Evolutionary conservation across 2,888 invertebrate genomes (phyloP).

Genomic region (Tenthredo scrophulariae): DNA sequence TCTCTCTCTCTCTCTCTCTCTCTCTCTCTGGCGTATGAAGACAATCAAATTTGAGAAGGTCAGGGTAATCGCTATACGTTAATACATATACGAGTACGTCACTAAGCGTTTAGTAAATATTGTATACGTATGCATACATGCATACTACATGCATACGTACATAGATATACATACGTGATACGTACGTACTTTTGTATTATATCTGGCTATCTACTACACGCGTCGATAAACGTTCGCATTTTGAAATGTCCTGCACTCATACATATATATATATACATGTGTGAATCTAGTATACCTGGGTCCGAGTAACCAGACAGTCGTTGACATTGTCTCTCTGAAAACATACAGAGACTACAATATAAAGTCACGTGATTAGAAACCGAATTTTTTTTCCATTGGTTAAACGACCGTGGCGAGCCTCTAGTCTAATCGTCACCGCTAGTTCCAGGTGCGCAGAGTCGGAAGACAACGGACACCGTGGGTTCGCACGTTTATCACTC

Average conservation of each 20-base stretch:
- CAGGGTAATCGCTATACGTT: not conserved
- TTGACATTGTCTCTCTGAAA: not conserved
- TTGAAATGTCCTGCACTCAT: not conserved
- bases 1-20: too few species aligned
- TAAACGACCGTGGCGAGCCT: slow-evolving; percentile 28
- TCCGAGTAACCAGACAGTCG: not conserved
- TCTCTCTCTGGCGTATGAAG: not conserved
- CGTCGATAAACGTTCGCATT: not conserved
- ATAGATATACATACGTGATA: not conserved
- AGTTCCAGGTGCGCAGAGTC: slow-evolving; percentile 21
- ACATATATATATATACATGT: not conserved
- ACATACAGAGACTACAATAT: slow-evolving; percentile 15
- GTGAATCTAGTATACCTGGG: not conserved
- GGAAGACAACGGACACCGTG: slow-evolving; percentile 10
- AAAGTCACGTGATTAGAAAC: slow-evolving; percentile 25
- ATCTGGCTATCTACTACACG: not conserved
- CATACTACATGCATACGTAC: not conserved
- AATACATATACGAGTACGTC: not conserved
- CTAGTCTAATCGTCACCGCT: slow-evolving; percentile 11
- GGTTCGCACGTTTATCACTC: not conserved
- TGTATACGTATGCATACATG: not conserved
- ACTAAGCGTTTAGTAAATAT: not conserved
- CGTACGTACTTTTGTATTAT: not conserved
- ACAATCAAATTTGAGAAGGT: slow-evolving; percentile 11
- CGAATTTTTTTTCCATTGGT: not conserved